A percentile compares a stretch with the other conserved stretches of the same genome.
These are phyloP conservation scores for Taenaris catops DNA, from an alignment of 2,888 invertebrate genomes.

Conservation along the genomic window DNA sequence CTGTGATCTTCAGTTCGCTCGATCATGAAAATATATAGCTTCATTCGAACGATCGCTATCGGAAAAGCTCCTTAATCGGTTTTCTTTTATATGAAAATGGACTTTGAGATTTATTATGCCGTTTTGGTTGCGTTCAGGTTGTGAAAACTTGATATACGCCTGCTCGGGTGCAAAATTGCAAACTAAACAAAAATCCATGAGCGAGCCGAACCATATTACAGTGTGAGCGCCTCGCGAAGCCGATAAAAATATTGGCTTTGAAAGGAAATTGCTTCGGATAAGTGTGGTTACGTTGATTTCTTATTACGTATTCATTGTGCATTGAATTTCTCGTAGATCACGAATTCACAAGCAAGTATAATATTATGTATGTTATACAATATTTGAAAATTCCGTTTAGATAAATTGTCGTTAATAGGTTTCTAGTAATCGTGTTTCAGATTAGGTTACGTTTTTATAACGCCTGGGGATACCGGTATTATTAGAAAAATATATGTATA, in stretches of 20 bases:
- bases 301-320: constrained; percentile 73
- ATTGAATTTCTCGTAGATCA: constrained; percentile 63
- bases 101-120: constrained; percentile 74
- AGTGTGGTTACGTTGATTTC: constrained; percentile 70
- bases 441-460: no score
- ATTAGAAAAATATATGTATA: no score
- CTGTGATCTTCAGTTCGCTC: constrained; percentile 69
- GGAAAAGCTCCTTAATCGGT: constrained; percentile 76
- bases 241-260: constrained; percentile 61
- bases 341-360: constrained; percentile 33
- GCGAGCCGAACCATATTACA: constrained; percentile 61
- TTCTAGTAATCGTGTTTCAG: no score
- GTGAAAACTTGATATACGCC: constrained; percentile 64
- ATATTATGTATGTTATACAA: no score
- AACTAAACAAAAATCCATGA: constrained; percentile 67
- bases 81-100: constrained; percentile 78
- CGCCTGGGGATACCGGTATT: no score
- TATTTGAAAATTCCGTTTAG: no score
- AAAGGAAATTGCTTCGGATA: constrained; percentile 65
- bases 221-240: constrained; percentile 38
- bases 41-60: constrained; percentile 75
- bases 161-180: constrained; percentile 58
- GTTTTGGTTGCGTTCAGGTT: constrained; percentile 65
- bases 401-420: no score
- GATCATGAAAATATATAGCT: constrained; percentile 79